Percentiles rank a stretch among this genome's conserved stretches.
phyloP scores from a whole-genome alignment of 2,797 vertebrate genomes.

The Antennarius maculatus region DNA sequence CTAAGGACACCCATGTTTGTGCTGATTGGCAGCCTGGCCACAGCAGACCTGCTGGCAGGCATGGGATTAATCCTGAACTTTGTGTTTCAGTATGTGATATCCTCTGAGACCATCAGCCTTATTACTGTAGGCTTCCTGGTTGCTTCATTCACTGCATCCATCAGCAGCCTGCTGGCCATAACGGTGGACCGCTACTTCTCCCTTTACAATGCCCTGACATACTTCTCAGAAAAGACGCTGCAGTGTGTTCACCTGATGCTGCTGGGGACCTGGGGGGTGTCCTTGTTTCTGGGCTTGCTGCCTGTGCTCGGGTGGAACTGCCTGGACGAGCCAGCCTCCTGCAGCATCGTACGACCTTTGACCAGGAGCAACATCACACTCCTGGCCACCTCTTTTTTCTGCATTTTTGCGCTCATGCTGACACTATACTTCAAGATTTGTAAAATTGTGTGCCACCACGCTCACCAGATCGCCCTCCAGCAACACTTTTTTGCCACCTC shows the following conservation, averaged over 20 bases:
- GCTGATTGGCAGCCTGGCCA: slow-evolving; percentile 96
- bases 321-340: slow-evolving; percentile 84
- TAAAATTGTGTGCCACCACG: slow-evolving; percentile 95
- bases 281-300: slow-evolving; percentile 90
- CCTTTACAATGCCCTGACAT: slow-evolving; percentile 95
- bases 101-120: slow-evolving; percentile 93
- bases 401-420: slow-evolving; percentile 93
- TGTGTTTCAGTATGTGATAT: slow-evolving; percentile 94
- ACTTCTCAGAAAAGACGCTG: slow-evolving; percentile 94
- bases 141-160: slow-evolving; percentile 95
- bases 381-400: slow-evolving; percentile 91
- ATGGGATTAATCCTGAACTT: slow-evolving; percentile 97
- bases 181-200: slow-evolving; percentile 98
- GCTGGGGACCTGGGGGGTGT: slow-evolving; percentile 90
- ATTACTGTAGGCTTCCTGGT: slow-evolving; percentile 97
- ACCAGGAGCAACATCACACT: slow-evolving; percentile 91
- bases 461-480: slow-evolving; percentile 97
- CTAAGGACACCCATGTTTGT: slow-evolving; percentile 96
- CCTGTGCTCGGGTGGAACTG: slow-evolving; percentile 98
- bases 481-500: slow-evolving; percentile 96
- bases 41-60: slow-evolving; percentile 94
- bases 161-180: slow-evolving; percentile 96
- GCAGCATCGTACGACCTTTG: slow-evolving; percentile 93
- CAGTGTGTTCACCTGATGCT: slow-evolving; percentile 93
- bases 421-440: slow-evolving; percentile 97